Percentiles rank a stretch among this genome's conserved stretches.
Conservation (phyloP, 2,888 invertebrate species). For the Abrostola tripartita region DNA sequence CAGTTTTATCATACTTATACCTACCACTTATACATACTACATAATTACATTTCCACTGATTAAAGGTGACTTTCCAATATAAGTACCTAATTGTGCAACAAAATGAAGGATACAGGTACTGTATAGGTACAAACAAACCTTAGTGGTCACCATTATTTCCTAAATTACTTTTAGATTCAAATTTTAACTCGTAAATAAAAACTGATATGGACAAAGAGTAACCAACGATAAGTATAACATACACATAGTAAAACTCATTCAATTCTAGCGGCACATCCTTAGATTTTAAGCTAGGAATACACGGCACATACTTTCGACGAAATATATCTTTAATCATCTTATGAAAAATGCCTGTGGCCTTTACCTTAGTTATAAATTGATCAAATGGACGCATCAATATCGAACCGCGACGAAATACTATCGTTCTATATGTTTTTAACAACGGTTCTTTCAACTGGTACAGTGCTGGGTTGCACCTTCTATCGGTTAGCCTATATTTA, state of each 20-base stretch:
- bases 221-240: conserved; percentile 56
- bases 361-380: conserved; percentile 30
- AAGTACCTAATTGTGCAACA: no score
- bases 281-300: conserved; percentile 32
- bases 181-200: conserved; percentile 49
- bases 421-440: conserved; percentile 43
- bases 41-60: no score
- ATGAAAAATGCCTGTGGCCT: conserved; percentile 49
- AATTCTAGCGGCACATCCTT: conserved; percentile 30
- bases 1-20: no score
- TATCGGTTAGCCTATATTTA: conserved; percentile 52
- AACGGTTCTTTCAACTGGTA: conserved; percentile 54
- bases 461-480: conserved; percentile 45
- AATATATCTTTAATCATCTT: conserved; percentile 39
- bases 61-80: no score
- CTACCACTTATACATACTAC: no score
- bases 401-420: conserved; percentile 65
- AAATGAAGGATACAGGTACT: no score
- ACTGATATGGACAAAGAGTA: conserved; percentile 51
- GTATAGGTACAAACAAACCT: no score
- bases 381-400: conserved; percentile 42
- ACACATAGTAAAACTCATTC: conserved; percentile 47
- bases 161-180: conserved; percentile 1
- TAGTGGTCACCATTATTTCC: background rate
- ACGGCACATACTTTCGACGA: conserved; percentile 49